Percentiles rank a stretch among this genome's conserved stretches.
phyloP scores from a whole-genome alignment of 2,797 vertebrate species.

The Eleutherodactylus coqui region DNA sequence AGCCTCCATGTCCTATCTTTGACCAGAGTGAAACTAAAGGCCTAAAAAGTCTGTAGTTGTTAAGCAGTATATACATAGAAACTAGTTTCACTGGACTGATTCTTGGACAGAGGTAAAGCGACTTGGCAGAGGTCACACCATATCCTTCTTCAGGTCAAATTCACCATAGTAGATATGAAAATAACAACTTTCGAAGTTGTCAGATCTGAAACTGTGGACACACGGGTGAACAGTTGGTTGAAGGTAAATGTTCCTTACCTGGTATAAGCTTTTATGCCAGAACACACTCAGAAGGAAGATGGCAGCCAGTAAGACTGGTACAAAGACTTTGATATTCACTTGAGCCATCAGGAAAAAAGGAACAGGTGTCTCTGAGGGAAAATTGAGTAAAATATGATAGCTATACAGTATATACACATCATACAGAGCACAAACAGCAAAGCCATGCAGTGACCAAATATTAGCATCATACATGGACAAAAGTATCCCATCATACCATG shows the following conservation, averaged over 20 bases:
- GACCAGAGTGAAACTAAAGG: too few relatives aligned
- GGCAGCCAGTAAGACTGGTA: neutral
- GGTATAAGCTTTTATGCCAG: neutral
- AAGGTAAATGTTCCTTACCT: neutral
- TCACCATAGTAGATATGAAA: too few relatives aligned
- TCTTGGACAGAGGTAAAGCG: too few relatives aligned
- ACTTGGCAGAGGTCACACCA: too few relatives aligned
- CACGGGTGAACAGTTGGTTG: too few relatives aligned
- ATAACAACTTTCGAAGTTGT: too few relatives aligned
- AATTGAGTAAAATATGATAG: neutral
- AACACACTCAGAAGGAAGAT: neutral
- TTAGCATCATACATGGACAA: neutral
- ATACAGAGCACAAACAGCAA: neutral
- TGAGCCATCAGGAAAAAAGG: neutral
- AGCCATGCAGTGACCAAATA: neutral
- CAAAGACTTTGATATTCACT: neutral
- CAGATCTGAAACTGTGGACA: too few relatives aligned
- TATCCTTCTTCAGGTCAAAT: too few relatives aligned
- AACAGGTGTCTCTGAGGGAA: neutral
- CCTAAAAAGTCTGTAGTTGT: too few relatives aligned
- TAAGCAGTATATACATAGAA: too few relatives aligned
- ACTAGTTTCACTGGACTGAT: too few relatives aligned
- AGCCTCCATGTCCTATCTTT: neutral
- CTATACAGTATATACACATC: neutral
- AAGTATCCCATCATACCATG: neutral